Base-by-base conservation (phyloP, 2,797 vertebrate genomes). In the Acropternis orthonyx region DNA sequence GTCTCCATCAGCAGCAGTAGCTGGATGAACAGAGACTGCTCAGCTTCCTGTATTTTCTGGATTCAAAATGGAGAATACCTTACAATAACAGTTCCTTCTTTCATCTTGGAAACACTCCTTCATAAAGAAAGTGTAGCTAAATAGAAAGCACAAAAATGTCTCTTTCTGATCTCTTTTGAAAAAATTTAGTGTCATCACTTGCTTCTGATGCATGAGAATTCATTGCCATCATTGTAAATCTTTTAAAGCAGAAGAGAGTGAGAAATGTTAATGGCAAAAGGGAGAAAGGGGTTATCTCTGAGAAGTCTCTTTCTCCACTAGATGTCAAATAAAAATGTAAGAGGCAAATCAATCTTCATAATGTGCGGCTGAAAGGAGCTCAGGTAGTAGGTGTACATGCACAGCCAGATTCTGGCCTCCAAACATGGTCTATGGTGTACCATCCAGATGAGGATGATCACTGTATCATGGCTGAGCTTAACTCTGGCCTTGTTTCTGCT, bases 1-100 rank as follows among this genome's bases (percentile, higher is more conserved):
- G 97, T 97, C 95, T 98, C 89, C 97, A 97, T 82, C 95, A 95
- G 80, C 92, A 92, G 94, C 82, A 93, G 79, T 91, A 93, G 92
- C 95, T 95, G 92, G 89, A 82, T 93, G 96, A 97, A 97, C 95
- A 97, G 91, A 46, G 48, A 12, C 39, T 89, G 88, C 76, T 94
- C 51, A 7, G 76, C 61, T 96, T 97, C 96, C 97, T 95, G 91
- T 95, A 75, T 93, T 93, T 94, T 83, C 79, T 89, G 72, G 75
- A 82, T 91, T 96, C 95, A 95, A 71, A 96, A 97, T 95, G 88
- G 72, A 86, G 85, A 83, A 58, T 93, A 82, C 67, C 96, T 94
- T 91, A 63, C 69, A 91, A 79, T 77, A 96, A n/a, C 26, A 76
- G 88, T 77, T 89, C 49, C 61, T 79, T 92, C 87, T 94, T 88